Evolutionary conservation across 2,113 vertebrate species (phyloP), one percentile per base, ranked within the genome.

Genomic region (Antechinus stuartii): DNA sequence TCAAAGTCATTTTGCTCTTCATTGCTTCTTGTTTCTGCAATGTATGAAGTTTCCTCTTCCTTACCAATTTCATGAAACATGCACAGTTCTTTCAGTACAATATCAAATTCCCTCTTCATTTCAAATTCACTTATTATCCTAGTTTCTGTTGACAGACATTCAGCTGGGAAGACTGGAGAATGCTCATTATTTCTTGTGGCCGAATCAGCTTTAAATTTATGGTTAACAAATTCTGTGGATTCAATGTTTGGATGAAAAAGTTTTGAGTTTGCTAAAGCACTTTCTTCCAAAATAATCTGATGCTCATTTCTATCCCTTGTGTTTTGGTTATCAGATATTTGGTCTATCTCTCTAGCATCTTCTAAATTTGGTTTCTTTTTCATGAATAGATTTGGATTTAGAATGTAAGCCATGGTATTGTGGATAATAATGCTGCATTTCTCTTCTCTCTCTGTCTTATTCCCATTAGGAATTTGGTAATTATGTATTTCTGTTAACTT

Each of bases 41-140:
- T 92, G 90, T 91, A 96, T 55, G 97, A 93, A 95, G 50, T 97
- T 97, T 98, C 97, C 95, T 98, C 95, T 98, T 98, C 97, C 56
- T 91, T 98, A 97, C 98, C 99, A 97, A 99, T 99, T 94, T 99
- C 98, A 96, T 99, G 99, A 98, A 99, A 99, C 96, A 99, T 97
- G 49, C 0, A 96, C 96, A 99, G 98, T 97, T 99, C 99, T 97
- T 99, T 98, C 93, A 99, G 94, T 47, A 99, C 99, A 95, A 98
- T 96, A 98, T 99, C 98, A 92, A 99, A 99, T 95, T 98, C 97
- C 89, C 97, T 98, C 95, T 99, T 99, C 98, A 99, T 98, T 96
- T 99, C 98, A 97, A 99, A 99, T 96, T 98, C 92, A 0, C 97
- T 95, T 90, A 90, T 92, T 93, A 91, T 93, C 92, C 96, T 97